These are phyloP conservation scores for Allygus modestus DNA, from an alignment of 2,888 invertebrate species.

Conservation along the genomic window DNA sequence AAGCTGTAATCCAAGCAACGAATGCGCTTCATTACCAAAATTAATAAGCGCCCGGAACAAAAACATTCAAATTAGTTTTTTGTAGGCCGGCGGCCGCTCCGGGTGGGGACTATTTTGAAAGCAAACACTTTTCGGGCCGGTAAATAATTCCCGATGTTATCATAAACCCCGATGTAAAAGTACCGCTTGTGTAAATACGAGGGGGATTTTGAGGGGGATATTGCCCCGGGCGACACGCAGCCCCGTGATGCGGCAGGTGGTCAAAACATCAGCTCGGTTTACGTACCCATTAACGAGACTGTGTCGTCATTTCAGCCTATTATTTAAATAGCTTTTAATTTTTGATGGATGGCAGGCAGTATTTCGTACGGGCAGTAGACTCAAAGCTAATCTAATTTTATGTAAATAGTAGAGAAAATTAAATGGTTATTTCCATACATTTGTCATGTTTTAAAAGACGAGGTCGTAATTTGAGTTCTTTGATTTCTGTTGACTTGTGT, in stretches of 20 bases:
- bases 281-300: background rate
- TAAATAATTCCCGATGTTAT: slow-evolving; percentile 56
- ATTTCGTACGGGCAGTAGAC: background rate
- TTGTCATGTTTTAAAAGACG: background rate
- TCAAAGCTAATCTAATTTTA: background rate
- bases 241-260: slow-evolving; percentile 1
- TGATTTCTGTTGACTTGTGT: background rate
- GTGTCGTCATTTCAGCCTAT: background rate
- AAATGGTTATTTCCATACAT: background rate
- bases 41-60: slow-evolving; percentile 45
- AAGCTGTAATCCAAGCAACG: slow-evolving; percentile 34
- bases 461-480: background rate
- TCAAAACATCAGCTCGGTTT: background rate
- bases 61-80: slow-evolving; percentile 53
- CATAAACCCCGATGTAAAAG: slow-evolving; percentile 52
- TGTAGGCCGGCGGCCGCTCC: slow-evolving; percentile 41
- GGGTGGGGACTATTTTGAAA: slow-evolving; percentile 53
- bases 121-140: slow-evolving; percentile 51
- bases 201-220: background rate
- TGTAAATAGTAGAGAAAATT: background rate
- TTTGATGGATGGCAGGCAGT: slow-evolving; percentile 9
- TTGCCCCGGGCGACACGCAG: background rate
- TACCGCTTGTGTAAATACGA: slow-evolving; percentile 27
- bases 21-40: slow-evolving; percentile 47
- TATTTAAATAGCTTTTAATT: background rate